Base-by-base conservation (phyloP, 2,888 invertebrate species). In the Dryocosmus kuriphilus region DNA sequence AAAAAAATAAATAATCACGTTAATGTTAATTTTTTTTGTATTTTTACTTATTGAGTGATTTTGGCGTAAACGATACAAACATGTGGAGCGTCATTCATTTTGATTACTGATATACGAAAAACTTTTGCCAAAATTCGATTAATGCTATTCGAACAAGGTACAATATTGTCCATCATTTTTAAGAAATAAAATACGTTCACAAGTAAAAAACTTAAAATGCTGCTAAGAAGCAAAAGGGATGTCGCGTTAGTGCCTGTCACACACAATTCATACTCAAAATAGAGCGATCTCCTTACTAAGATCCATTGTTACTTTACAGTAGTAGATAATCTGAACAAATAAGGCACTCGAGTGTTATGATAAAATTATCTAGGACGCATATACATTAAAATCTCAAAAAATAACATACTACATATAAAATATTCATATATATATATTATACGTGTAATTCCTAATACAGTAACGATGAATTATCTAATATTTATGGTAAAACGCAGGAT, bases 321-420 rank as follows among this genome's bases (percentile, higher is more conserved):
- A 86, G 85, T 86, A 86, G 87, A 88, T 88, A 88, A 86, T 90
- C 89, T 91, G 90, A 91, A 91, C 91, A 91, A 90, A 88, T 87
- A 88, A 90, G 90, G 90, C 90, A 91, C 90, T 89, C 85, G 84
- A 83, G 84, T 85, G 83, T 89, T 85, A 85, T 84, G 86, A 82
- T n/a, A 82, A 81, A 83, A 80, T 80, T 80, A 74, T 67, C 76
- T 83, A 80, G 83, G 82, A n/a, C 82, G 83, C 87, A 87, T 88
- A 85, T 88, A 88, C 87, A 87, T 87, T 85, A 87, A 88, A 86
- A 85, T 89, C 83, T 88, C 84, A 85, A 87, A 86, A 85, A 85
- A 86, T 88, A 86, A 86, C 87, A 86, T 86, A 87, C 83, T 86
- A 86, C 83, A 82, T 82, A 82, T 84, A 85, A 51, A 71, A 46